These are phyloP conservation scores for Horisme vitalbata DNA, from an alignment of 2,888 invertebrate species.

Conservation along the genomic window DNA sequence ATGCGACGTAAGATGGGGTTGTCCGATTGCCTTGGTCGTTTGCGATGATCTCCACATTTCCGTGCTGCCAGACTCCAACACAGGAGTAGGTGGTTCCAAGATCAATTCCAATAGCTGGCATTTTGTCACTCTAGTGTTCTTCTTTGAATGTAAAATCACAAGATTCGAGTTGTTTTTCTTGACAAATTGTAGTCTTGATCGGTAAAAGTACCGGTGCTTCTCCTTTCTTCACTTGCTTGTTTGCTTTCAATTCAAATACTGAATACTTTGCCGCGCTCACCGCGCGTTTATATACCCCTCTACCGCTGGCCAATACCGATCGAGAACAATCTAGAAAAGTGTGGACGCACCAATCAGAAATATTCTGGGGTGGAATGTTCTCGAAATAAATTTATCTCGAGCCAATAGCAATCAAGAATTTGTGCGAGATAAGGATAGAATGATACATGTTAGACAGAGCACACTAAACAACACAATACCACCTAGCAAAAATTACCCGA, in stretches of 20 bases:
- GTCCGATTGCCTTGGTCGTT: conserved; percentile 95
- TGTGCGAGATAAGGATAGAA: conserved; percentile 34
- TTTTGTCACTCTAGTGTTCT: conserved; percentile 35
- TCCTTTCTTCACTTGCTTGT: conserved; percentile 44
- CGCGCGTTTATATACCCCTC: conserved; percentile 48
- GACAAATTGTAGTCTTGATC: conserved; percentile 26
- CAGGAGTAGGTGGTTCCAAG: conserved; percentile 95
- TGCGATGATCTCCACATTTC: conserved; percentile 92
- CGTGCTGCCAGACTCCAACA: conserved; percentile 93
- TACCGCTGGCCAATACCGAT: conserved; percentile 45
- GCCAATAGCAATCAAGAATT: conserved; percentile 42
- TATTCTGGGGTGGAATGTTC: conserved; percentile 44
- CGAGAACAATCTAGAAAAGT: conserved; percentile 54
- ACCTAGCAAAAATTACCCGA: conserved; percentile 33
- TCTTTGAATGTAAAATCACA: conserved; percentile 20
- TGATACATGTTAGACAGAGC: conserved; percentile 32
- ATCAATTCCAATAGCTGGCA: conserved; percentile 81
- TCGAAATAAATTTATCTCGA: conserved; percentile 35
- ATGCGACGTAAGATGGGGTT: conserved; percentile 94
- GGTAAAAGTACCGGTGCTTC: conserved; percentile 43
- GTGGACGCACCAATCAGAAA: conserved; percentile 49
- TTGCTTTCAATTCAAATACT: conserved; percentile 66
- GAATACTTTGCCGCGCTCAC: conserved; percentile 59
- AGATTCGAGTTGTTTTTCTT: conserved; percentile 13
- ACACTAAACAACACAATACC: conserved; percentile 30